Conservation (phyloP, 2,888 invertebrate genomes). For the Zonitis immaculata region DNA sequence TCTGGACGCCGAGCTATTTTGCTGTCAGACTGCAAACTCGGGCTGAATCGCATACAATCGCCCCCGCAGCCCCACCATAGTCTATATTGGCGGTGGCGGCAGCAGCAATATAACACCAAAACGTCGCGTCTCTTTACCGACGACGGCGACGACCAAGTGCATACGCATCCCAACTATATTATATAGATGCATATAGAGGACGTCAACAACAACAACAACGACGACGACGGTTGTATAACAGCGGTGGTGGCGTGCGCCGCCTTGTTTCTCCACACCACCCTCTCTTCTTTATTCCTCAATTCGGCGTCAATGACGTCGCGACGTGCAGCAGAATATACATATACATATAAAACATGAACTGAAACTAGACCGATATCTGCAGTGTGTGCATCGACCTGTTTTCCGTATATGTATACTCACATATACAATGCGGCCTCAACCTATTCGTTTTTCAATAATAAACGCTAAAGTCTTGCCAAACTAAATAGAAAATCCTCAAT, state of each 20-base stretch:
- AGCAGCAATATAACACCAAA: slow-evolving; percentile 15
- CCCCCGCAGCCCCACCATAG: slow-evolving; percentile 27
- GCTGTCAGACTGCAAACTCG: slow-evolving; percentile 45
- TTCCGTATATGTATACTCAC: too few relatives aligned
- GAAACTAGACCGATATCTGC: slow-evolving; percentile 1
- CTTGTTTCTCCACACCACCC: not conserved
- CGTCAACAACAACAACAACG: not conserved
- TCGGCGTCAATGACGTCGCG: slow-evolving; percentile 1
- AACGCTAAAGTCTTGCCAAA: too few relatives aligned
- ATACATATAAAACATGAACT: not conserved
- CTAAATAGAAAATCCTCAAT: too few relatives aligned
- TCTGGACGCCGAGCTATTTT: slow-evolving; percentile 36
- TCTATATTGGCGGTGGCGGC: slow-evolving; percentile 7
- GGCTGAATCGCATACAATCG: slow-evolving; percentile 26
- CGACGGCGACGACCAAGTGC: not conserved
- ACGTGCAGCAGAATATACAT: not conserved
- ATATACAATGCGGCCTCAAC: not conserved
- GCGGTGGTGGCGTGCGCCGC: not conserved
- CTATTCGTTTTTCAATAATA: too few relatives aligned
- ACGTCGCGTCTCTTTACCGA: slow-evolving; percentile 7
- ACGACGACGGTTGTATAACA: not conserved
- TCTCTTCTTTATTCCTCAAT: not conserved
- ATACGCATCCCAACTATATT: slow-evolving; percentile 31
- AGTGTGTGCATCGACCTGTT: not conserved
- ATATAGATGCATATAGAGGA: slow-evolving; percentile 24